These are phyloP conservation scores for Lordiphosa collinella DNA, from an alignment of 1,140 invertebrate genomes.

Conservation along the genomic window DNA sequence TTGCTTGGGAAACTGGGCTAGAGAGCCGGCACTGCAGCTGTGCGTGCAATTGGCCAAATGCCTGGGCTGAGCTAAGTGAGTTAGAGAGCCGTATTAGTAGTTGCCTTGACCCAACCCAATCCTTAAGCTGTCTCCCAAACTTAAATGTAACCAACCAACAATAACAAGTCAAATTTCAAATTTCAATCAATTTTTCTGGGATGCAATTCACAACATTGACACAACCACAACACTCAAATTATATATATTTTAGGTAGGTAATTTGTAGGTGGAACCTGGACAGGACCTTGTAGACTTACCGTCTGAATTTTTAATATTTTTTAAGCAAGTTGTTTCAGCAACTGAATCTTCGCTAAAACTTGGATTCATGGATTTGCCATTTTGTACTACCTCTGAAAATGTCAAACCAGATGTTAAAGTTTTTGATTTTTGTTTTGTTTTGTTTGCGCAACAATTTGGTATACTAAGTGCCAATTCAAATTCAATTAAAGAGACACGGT, in stretches of 20 bases:
- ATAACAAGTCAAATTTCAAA: constrained; percentile 53
- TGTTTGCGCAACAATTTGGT: constrained; percentile 25
- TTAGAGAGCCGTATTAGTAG: constrained; percentile 31
- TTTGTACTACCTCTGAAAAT: constrained; percentile 80
- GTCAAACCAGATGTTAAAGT: constrained; percentile 72
- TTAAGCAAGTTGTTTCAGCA: constrained; percentile 87
- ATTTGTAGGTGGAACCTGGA: constrained; percentile 37
- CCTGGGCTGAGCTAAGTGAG: constrained; percentile 27
- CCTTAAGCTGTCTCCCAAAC: not conserved
- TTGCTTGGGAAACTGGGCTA: constrained; percentile 24
- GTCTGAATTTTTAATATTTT: constrained; percentile 91
- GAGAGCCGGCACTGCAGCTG: constrained; percentile 45
- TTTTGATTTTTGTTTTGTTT: constrained; percentile 18
- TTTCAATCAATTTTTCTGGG: constrained; percentile 40
- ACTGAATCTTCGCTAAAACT: constrained; percentile 89
- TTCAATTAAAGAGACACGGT: constrained; percentile 53
- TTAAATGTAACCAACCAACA: constrained; percentile 52
- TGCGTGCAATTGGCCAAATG: constrained; percentile 37
- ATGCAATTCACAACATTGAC: constrained; percentile 77
- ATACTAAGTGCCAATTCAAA: constrained; percentile 11
- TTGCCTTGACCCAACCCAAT: not conserved
- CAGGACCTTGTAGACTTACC: constrained; percentile 83
- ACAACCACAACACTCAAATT: constrained; percentile 74
- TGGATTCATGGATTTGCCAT: constrained; percentile 83
- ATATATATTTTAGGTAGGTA: constrained; percentile 25